phyloP scores from a whole-genome alignment of 2,888 invertebrate species.

The Didymodactylos carnosus region DNA sequence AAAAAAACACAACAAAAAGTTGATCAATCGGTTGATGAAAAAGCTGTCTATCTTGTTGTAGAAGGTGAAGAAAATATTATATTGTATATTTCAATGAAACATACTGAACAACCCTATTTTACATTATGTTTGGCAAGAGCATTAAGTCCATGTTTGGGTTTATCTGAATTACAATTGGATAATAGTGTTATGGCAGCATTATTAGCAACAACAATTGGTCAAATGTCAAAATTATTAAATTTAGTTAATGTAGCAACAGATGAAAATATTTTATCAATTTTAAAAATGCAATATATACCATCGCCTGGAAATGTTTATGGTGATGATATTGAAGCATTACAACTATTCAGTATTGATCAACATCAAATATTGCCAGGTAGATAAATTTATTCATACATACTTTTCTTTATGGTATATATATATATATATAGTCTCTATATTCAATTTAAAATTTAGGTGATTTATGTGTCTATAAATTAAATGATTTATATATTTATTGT shows the following conservation, averaged over 20 bases:
- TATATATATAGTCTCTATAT: no score
- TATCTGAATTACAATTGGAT: slow-evolving; percentile 8
- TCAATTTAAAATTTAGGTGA: no score
- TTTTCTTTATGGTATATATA: no score
- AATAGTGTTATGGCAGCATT: slow-evolving; percentile 7
- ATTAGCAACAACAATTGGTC: slow-evolving; percentile 5
- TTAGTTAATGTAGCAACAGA: slow-evolving; percentile 12
- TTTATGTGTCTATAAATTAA: slow-evolving; percentile 5
- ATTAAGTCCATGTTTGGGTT: slow-evolving; percentile 1
- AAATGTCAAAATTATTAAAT: slow-evolving; percentile 7
- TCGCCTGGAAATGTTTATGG: slow-evolving; percentile 12
- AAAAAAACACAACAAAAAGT: slow-evolving; percentile 8
- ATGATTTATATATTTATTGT: slow-evolving; percentile 9
- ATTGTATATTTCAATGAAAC: slow-evolving; percentile 10
- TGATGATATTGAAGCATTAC: slow-evolving; percentile 10
- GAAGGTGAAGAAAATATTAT: slow-evolving; percentile 6
- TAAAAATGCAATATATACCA: slow-evolving; percentile 14
- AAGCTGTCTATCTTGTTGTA: slow-evolving; percentile 9
- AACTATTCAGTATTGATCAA: slow-evolving; percentile 1
- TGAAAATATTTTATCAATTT: slow-evolving; percentile 14
- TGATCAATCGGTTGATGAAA: slow-evolving; percentile 14
- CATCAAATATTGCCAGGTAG: slow-evolving; percentile 8
- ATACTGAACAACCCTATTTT: slow-evolving; percentile 14
- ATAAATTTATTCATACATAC: no score
- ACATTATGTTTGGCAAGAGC: slow-evolving; percentile 9